These are phyloP conservation scores for Andrena haemorrhoa DNA, from an alignment of 2,888 invertebrate genomes.

Conservation along the genomic window DNA sequence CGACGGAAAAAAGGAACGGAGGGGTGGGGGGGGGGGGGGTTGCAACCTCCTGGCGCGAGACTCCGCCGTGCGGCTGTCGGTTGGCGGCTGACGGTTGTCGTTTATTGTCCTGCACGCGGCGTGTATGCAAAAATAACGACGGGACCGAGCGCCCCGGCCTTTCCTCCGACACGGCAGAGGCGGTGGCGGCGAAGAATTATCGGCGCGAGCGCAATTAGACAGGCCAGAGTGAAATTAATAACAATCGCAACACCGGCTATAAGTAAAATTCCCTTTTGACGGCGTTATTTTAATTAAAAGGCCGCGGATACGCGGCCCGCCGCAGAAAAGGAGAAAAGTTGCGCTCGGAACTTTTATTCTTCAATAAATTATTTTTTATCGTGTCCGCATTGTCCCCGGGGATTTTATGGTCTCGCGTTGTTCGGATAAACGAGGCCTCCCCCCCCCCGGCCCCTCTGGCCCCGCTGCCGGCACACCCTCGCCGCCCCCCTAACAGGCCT, in stretches of 20 bases:
- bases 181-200: constrained; percentile 51
- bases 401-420: constrained; percentile 61
- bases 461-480: too few species aligned
- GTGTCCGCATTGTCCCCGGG: constrained; percentile 58
- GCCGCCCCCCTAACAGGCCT: constrained; percentile 38
- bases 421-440: constrained; percentile 59
- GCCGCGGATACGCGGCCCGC: constrained; percentile 11
- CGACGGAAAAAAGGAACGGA: constrained; percentile 21
- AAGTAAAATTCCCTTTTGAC: constrained; percentile 61
- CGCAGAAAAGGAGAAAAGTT: constrained; percentile 45
- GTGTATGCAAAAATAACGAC: constrained; percentile 56
- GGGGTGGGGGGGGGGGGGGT: constrained; percentile 25
- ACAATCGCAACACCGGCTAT: constrained; percentile 58
- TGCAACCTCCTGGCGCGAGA: constrained; percentile 35
- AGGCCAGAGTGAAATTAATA: constrained; percentile 64
- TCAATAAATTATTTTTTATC: constrained; percentile 65
- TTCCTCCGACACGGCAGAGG: constrained; percentile 18
- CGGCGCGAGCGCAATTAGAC: constrained; percentile 60
- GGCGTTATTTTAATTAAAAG: constrained; percentile 66
- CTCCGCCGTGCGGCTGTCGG: constrained; percentile 41
- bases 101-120: constrained; percentile 50
- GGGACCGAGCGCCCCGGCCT: constrained; percentile 1
- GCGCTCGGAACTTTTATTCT: constrained; percentile 56
- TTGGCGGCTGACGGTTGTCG: constrained; percentile 35
- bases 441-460: neutral